Percentiles rank a stretch among this genome's conserved stretches.
Evolutionary conservation across 2,888 invertebrate species (phyloP).

Genomic region (Hyposoter didymator): DNA sequence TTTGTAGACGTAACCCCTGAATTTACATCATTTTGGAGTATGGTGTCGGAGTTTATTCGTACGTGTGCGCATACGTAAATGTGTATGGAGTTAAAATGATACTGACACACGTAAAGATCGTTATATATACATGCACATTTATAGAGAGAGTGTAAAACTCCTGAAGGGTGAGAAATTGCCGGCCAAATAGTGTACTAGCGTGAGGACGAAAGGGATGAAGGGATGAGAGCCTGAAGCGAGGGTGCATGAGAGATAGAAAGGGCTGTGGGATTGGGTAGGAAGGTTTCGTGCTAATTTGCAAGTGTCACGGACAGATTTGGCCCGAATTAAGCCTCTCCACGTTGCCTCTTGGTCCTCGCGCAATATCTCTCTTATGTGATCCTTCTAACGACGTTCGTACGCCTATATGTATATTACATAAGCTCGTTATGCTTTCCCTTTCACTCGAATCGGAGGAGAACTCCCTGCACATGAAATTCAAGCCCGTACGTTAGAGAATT

Average conservation of each 20-base stretch:
- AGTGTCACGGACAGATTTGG: constrained; percentile 71
- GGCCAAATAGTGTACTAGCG: constrained; percentile 52
- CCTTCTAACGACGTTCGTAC: constrained; percentile 28
- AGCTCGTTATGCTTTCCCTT: constrained; percentile 16
- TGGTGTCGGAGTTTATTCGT: constrained; percentile 57
- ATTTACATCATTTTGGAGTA: constrained; percentile 34
- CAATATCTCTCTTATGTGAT: constrained; percentile 28
- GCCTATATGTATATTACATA: neutral
- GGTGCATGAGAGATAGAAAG: constrained; percentile 22
- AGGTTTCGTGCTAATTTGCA: constrained; percentile 70
- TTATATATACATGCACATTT: constrained; percentile 16
- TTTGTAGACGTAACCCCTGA: constrained; percentile 31
- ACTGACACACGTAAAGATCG: neutral
- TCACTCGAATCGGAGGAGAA: constrained; percentile 11
- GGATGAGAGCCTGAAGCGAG: constrained; percentile 27
- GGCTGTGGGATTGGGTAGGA: constrained; percentile 39
- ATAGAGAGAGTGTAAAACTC: constrained; percentile 57
- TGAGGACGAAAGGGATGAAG: constrained; percentile 48
- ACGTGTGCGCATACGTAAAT: constrained; percentile 24
- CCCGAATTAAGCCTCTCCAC: constrained; percentile 67
- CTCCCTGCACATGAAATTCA: neutral
- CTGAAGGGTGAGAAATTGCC: constrained; percentile 66
- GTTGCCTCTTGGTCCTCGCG: constrained; percentile 36
- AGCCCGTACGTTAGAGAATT: neutral
- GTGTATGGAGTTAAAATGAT: constrained; percentile 13